Conservation (phyloP, 1,140 invertebrate species). For the Gryon sp. region DNA sequence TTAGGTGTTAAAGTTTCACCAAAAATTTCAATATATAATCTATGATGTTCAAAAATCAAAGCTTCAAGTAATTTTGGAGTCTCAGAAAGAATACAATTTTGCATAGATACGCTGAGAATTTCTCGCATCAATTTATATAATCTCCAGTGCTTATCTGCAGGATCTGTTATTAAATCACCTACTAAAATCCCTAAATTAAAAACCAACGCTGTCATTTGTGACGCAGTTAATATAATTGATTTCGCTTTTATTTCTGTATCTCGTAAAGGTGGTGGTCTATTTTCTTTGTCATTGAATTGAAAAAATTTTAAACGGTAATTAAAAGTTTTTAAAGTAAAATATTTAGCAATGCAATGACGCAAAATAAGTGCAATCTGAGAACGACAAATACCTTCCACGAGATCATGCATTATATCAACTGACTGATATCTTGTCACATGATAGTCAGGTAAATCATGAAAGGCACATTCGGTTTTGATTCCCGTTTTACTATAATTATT, state of each 20-base stretch:
- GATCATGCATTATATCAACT: background rate
- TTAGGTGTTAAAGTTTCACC: slow-evolving; percentile 7
- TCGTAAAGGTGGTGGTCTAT: slow-evolving; percentile 5
- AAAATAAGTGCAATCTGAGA: too few relatives aligned
- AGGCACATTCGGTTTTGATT: background rate
- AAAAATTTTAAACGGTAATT: slow-evolving; percentile 6
- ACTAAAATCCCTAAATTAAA: slow-evolving; percentile 4
- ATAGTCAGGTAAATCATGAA: background rate
- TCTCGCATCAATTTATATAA: slow-evolving; percentile 6
- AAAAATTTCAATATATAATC: background rate
- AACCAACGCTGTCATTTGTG: slow-evolving; percentile 7
- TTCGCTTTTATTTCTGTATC: slow-evolving; percentile 3
- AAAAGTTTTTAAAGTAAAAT: slow-evolving; percentile 11
- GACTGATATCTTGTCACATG: background rate
- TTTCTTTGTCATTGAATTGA: slow-evolving; percentile 3
- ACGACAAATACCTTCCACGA: background rate
- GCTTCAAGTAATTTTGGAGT: background rate
- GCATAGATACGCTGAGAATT: background rate
- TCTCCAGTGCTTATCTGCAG: background rate
- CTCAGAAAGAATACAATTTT: too few relatives aligned
- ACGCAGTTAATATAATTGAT: slow-evolving; percentile 28
- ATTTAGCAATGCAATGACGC: too few relatives aligned
- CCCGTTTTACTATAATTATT: background rate
- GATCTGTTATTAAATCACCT: slow-evolving; percentile 5
- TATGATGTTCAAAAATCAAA: background rate